These are phyloP conservation scores for Mugil cephalus DNA, from an alignment of 2,113 vertebrate genomes.

Conservation along the genomic window DNA sequence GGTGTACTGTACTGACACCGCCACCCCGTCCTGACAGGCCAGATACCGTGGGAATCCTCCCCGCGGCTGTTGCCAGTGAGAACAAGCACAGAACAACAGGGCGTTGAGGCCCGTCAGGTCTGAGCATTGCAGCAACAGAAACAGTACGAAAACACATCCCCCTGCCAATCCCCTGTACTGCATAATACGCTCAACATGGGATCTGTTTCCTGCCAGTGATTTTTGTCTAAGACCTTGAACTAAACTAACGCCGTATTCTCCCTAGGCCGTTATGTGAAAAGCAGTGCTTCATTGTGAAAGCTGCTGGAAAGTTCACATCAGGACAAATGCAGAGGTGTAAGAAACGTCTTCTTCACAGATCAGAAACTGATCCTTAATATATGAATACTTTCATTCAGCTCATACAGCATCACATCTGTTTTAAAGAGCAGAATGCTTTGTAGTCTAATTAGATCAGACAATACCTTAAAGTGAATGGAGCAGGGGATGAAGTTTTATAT, in stretches of 20 bases:
- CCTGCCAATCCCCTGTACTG: constrained; percentile 4
- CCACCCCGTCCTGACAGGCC: constrained; percentile 40
- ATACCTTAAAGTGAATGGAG: background rate
- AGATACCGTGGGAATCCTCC: constrained; percentile 64
- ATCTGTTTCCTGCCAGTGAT: constrained; percentile 9
- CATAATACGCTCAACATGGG: constrained; percentile 38
- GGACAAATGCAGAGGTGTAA: constrained; percentile 10
- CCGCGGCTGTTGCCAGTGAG: constrained; percentile 4
- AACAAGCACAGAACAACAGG: constrained; percentile 12
- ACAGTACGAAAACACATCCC: constrained; percentile 11
- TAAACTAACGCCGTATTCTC: constrained; percentile 25
- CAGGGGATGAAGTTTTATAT: background rate
- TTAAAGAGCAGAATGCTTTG: too few species aligned
- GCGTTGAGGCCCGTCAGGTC: background rate
- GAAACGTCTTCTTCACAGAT: constrained; percentile 21
- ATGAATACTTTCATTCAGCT: too few species aligned
- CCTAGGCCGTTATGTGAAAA: background rate
- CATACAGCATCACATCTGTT: too few species aligned
- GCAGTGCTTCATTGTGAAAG: background rate
- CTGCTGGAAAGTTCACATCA: background rate
- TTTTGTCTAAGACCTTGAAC: constrained; percentile 23
- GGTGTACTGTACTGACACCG: constrained; percentile 42
- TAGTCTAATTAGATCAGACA: too few species aligned
- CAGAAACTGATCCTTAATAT: too few species aligned
- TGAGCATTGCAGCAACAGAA: background rate